These are phyloP conservation scores for Labia minor DNA, from an alignment of 2,888 invertebrate genomes.

Conservation along the genomic window DNA sequence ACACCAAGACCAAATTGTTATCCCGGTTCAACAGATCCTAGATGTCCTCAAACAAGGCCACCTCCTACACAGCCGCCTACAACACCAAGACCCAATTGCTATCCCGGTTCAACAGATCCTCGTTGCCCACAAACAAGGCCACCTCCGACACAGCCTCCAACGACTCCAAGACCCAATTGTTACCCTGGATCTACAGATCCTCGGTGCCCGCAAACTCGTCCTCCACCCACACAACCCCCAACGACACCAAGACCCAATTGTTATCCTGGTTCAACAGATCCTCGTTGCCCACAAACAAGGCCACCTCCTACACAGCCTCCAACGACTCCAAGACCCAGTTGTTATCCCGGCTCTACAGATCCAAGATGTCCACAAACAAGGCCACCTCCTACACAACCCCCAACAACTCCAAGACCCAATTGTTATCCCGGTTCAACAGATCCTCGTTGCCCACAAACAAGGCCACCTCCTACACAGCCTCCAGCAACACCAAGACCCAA, in stretches of 20 bases:
- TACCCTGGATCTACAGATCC: slow-evolving; percentile 30
- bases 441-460: slow-evolving; percentile 26
- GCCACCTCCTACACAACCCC: slow-evolving; percentile 27
- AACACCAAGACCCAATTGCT: slow-evolving; percentile 30
- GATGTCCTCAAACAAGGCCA: slow-evolving; percentile 37
- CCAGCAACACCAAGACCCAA: slow-evolving; percentile 15
- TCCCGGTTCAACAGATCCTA: slow-evolving; percentile 35
- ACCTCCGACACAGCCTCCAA: slow-evolving; percentile 28
- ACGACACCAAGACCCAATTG: slow-evolving; percentile 30
- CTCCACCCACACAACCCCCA: slow-evolving; percentile 20
- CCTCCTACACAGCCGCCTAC: slow-evolving; percentile 28
- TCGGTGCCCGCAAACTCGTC: slow-evolving; percentile 25
- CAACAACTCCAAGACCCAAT: slow-evolving; percentile 26
- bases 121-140: slow-evolving; percentile 32
- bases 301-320: slow-evolving; percentile 18
- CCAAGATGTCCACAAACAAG: slow-evolving; percentile 25
- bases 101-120: slow-evolving; percentile 32
- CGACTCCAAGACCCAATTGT: slow-evolving; percentile 28
- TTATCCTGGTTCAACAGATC: slow-evolving; percentile 34
- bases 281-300: slow-evolving; percentile 31
- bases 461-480: slow-evolving; percentile 17
- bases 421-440: slow-evolving; percentile 30
- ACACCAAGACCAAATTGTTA: slow-evolving; percentile 31
- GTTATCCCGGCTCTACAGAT: slow-evolving; percentile 21
- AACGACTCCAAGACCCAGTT: slow-evolving; percentile 18